These are phyloP conservation scores for Eueremaeus valkanovi DNA, from an alignment of 2,888 invertebrate genomes.

Conservation along the genomic window DNA sequence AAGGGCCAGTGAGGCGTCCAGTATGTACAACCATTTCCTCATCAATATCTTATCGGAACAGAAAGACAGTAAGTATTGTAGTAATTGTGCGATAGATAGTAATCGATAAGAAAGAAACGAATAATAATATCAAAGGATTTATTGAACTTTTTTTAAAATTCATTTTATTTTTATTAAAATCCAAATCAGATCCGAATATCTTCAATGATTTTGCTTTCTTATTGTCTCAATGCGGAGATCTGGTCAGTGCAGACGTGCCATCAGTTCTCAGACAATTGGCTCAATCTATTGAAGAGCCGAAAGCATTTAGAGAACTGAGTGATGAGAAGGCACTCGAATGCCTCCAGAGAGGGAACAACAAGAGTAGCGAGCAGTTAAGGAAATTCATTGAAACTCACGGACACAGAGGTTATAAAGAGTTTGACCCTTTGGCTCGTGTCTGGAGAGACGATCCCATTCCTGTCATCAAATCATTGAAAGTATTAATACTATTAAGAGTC, in stretches of 20 bases:
- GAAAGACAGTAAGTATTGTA: not conserved
- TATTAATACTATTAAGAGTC: not conserved
- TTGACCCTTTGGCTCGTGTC: constrained; percentile 9
- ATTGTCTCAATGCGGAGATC: constrained; percentile 28
- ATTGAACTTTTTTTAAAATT: not conserved
- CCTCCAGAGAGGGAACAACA: constrained; percentile 59
- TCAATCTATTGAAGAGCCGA: not conserved
- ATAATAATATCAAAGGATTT: too few species aligned
- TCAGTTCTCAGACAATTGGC: constrained; percentile 28
- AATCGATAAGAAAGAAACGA: too few species aligned
- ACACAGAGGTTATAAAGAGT: constrained; percentile 60
- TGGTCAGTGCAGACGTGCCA: constrained; percentile 43
- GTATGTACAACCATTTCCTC: not conserved
- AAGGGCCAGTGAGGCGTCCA: not conserved
- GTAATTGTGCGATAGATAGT: too few species aligned
- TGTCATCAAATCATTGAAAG: not conserved
- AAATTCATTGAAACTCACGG: constrained; percentile 66
- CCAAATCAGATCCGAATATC: not conserved
- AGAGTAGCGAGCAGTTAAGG: constrained; percentile 56
- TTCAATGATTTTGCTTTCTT: constrained; percentile 32
- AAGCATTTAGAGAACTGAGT: constrained; percentile 13
- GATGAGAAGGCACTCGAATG: constrained; percentile 58
- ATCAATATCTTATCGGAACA: not conserved
- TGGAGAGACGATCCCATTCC: constrained; percentile 36
- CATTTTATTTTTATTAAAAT: not conserved